A percentile compares a stretch with the other conserved stretches of the same genome.
These are phyloP conservation scores for Diaperis boleti DNA, from an alignment of 2,888 invertebrate genomes.

Conservation along the genomic window DNA sequence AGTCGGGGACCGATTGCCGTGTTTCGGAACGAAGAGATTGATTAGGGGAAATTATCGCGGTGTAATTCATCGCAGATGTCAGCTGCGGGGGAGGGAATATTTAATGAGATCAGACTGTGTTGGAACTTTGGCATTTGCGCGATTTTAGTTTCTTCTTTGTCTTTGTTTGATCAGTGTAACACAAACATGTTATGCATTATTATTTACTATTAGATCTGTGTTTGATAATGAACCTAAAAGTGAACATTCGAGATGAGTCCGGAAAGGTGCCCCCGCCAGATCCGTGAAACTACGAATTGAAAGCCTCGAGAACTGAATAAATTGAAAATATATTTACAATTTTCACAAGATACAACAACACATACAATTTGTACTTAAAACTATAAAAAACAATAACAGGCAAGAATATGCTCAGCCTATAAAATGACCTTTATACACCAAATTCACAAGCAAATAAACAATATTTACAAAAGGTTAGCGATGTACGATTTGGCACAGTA, in stretches of 20 bases:
- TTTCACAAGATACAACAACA: slow-evolving; percentile 66
- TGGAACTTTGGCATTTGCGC: too few species aligned
- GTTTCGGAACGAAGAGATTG: slow-evolving; percentile 14
- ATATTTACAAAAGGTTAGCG: slow-evolving; percentile 56
- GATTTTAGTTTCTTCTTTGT: too few species aligned
- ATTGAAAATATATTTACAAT: slow-evolving; percentile 66
- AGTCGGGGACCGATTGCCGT: slow-evolving; percentile 15
- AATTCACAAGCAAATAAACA: slow-evolving; percentile 58
- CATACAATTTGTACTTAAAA: slow-evolving; percentile 66
- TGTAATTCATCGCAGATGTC: slow-evolving; percentile 30
- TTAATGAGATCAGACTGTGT: too few species aligned
- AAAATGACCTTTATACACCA: slow-evolving; percentile 59
- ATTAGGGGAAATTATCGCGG: slow-evolving; percentile 17
- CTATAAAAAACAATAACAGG: slow-evolving; percentile 67
- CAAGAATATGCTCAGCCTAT: slow-evolving; percentile 66
- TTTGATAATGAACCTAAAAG: too few species aligned
- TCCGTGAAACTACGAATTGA: too few species aligned
- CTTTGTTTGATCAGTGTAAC: too few species aligned
- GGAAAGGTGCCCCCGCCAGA: too few species aligned
- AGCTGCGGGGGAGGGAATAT: background rate
- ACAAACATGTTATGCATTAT: too few species aligned
- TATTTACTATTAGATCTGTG: too few species aligned
- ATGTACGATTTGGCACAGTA: slow-evolving; percentile 62
- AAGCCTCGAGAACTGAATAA: slow-evolving; percentile 51
- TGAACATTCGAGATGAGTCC: too few species aligned